Conservation (phyloP, 2,888 invertebrate genomes). For the Dyspetes luteomarginatus region DNA sequence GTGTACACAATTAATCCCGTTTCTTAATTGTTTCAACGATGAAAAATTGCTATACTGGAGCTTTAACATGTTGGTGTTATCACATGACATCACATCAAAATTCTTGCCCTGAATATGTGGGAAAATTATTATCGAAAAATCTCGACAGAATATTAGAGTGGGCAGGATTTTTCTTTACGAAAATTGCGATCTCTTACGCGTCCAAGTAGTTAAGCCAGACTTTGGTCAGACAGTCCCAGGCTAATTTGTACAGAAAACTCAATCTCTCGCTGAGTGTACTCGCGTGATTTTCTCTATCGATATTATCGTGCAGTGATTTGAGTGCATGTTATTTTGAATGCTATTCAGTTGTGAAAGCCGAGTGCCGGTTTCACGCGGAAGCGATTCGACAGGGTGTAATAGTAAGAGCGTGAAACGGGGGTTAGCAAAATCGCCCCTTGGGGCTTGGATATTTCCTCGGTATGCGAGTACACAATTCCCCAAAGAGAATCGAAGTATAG, state of each 20-base stretch:
- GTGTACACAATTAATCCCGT: too few relatives aligned
- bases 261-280: too few relatives aligned
- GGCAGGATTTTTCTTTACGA: neutral
- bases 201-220: conserved; percentile 32
- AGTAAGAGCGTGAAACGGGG: conserved; percentile 2
- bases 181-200: neutral
- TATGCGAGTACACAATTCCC: conserved; percentile 15
- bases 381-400: conserved; percentile 16
- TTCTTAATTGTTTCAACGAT: too few relatives aligned
- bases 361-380: conserved; percentile 13
- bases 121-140: too few relatives aligned
- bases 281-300: neutral
- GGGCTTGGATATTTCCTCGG: conserved; percentile 53
- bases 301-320: conserved; percentile 16
- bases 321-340: conserved; percentile 54
- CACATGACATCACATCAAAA: too few relatives aligned
- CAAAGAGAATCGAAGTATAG: conserved; percentile 48
- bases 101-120: too few relatives aligned
- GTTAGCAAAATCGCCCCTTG: conserved; percentile 43
- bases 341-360: conserved; percentile 53
- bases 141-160: too few relatives aligned
- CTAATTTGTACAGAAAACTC: neutral
- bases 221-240: conserved; percentile 39
- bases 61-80: too few relatives aligned
- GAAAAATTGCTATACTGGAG: too few relatives aligned